Evolutionary conservation across 2,113 vertebrate genomes (phyloP).

Genomic region (Chunga burmeisteri): DNA sequence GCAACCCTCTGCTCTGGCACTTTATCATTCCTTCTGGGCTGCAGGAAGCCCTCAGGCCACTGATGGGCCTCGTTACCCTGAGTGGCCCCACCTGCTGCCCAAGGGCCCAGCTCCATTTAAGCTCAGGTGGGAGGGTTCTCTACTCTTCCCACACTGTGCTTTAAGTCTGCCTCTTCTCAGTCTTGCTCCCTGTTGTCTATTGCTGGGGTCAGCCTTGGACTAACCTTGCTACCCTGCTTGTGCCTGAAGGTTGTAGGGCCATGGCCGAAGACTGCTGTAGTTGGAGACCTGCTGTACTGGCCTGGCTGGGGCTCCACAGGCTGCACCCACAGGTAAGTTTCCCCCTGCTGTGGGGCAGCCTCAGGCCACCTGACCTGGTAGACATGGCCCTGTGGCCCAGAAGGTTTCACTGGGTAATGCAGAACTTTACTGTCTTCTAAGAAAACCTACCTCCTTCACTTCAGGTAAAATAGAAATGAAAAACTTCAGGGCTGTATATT

Average conservation of each 20-base stretch:
- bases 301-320: fast-evolving
- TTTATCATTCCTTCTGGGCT: not conserved
- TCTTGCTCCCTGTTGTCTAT: fast-evolving
- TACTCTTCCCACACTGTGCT: fast-evolving
- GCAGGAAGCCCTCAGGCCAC: not conserved
- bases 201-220: not conserved
- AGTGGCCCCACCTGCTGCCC: not conserved
- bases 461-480: not conserved
- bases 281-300: no score
- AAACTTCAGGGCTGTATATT: fast-evolving
- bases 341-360: not conserved
- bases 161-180: fast-evolving
- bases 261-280: fast-evolving
- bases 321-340: fast-evolving
- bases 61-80: not conserved
- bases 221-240: fast-evolving
- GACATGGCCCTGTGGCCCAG: fast-evolving
- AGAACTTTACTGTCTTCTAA: not conserved
- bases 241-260: fast-evolving
- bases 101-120: not conserved
- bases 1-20: not conserved
- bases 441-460: not conserved
- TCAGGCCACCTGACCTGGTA: no score
- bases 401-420: not conserved
- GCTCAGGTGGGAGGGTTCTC: fast-evolving